Evolutionary conservation across 2,797 vertebrate species (phyloP), one percentile per base, ranked within the genome.

Genomic region (Hippopotamyrus pictus): DNA sequence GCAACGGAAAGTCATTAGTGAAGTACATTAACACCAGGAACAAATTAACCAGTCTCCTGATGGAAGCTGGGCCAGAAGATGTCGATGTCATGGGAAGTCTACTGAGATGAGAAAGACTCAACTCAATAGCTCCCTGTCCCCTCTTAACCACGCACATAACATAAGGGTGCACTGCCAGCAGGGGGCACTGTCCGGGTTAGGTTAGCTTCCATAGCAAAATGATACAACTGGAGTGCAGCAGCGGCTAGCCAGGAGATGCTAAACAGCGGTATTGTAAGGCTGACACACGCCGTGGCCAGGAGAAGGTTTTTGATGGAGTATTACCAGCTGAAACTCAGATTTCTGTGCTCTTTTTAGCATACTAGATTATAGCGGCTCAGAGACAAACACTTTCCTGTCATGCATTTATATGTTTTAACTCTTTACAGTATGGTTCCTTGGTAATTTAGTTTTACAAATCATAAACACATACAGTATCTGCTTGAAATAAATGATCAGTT

Each of bases 1-100:
- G 83, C 22, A 53, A 53, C 17, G 48, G 83, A 85, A 85, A 50
- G 53, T 82, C 84, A 86, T 86, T 86, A 86, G 50, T 54, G 84
- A 86, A 46, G 3, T 46, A 82, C 76, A 82, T 82, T 82, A 82
- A 46, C 76, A 46, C 76, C 12, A 22, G 84, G 29, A 53, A 86
- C 84, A 25, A 86, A 86, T 86, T 19, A 86, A n/a, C 50, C 17
- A 22, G 84, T 54, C 48, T 86, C 82, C 82, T 84, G 82, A 46
- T 84, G 41, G 41, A 25, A 19, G 50, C 84, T 37, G 84, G 48
- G 22, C 22, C 25, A 86, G 50, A 54, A 17, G 22, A 8, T n/a
- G 51, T 86, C 50, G 29, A 53, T 54, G 51, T 50, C 46, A 50
- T 53, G 41, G 76, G 37, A 46, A 46, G 76, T 53, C 25, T 54